A percentile compares a stretch with the other conserved stretches of the same genome.
These are phyloP conservation scores for Hydrolagus affinis DNA, from an alignment of 2,113 vertebrate genomes.

Conservation along the genomic window DNA sequence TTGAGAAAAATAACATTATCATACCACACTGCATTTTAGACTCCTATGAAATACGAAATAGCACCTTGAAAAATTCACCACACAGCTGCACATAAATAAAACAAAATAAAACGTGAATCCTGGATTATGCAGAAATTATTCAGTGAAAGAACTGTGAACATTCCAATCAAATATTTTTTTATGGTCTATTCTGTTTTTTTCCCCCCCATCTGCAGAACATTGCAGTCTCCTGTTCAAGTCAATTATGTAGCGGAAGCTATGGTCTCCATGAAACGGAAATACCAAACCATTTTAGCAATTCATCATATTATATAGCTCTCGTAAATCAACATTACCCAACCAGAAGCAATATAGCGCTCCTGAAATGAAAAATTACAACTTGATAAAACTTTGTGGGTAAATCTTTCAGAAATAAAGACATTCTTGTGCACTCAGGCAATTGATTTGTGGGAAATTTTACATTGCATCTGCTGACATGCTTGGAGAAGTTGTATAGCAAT, in stretches of 20 bases:
- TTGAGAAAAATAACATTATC: not conserved
- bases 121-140: not conserved
- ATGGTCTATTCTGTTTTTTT: no score
- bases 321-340: not conserved
- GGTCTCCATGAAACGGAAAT: not conserved
- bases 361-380: not conserved
- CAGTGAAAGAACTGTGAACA: not conserved
- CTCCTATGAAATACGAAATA: not conserved
- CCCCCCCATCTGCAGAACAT: not conserved
- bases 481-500: no score
- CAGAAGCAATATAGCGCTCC: no score
- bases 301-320: not conserved
- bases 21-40: not conserved
- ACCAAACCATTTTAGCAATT: not conserved
- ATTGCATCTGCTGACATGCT: no score
- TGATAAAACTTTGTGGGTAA: not conserved
- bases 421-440: not conserved
- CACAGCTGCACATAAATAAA: not conserved
- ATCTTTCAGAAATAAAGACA: constrained; percentile 9
- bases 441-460: no score
- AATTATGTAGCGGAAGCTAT: not conserved
- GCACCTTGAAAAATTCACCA: not conserved
- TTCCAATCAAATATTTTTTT: no score
- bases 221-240: not conserved
- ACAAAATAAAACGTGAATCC: not conserved